phyloP scores from a whole-genome alignment of 2,888 invertebrate species.

The Drosophila subsilvestris region DNA sequence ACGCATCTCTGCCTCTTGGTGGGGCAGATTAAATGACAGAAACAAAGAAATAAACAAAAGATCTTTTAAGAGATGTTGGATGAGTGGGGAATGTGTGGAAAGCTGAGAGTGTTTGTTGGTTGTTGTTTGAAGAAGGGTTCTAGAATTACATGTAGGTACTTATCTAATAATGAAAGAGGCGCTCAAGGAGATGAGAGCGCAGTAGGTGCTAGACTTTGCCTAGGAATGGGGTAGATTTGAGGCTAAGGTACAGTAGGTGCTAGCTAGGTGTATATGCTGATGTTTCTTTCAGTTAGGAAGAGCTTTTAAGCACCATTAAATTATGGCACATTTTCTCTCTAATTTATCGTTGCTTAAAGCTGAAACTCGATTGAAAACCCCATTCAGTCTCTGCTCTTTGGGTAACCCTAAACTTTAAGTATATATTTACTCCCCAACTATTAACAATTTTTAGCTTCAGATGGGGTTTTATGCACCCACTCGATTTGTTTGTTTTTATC shows the following conservation, averaged over 20 bases:
- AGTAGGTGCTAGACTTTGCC: neutral
- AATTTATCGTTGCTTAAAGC: neutral
- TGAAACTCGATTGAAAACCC: no score
- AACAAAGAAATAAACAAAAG: conserved; percentile 11
- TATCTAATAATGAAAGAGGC: neutral
- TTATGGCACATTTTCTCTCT: neutral
- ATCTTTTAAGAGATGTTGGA: conserved; percentile 15
- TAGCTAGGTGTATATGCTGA: neutral
- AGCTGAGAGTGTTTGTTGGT: conserved; percentile 6
- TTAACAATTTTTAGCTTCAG: neutral
- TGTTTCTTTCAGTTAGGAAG: no score
- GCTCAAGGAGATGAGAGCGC: neutral
- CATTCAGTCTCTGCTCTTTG: neutral
- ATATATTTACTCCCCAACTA: neutral
- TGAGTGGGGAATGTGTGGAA: conserved; percentile 24
- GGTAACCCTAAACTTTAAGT: no score
- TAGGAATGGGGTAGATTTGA: no score
- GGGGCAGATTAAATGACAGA: conserved; percentile 26
- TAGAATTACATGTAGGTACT: conserved; percentile 21
- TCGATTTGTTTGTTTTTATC: neutral
- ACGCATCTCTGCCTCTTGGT: conserved; percentile 31
- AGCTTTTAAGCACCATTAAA: no score
- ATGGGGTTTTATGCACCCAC: neutral
- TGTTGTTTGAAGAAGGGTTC: conserved; percentile 11
- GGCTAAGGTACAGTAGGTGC: conserved; percentile 13